Base-by-base conservation (phyloP, 2,888 invertebrate species). In the Gymnosoma rotundatum region DNA sequence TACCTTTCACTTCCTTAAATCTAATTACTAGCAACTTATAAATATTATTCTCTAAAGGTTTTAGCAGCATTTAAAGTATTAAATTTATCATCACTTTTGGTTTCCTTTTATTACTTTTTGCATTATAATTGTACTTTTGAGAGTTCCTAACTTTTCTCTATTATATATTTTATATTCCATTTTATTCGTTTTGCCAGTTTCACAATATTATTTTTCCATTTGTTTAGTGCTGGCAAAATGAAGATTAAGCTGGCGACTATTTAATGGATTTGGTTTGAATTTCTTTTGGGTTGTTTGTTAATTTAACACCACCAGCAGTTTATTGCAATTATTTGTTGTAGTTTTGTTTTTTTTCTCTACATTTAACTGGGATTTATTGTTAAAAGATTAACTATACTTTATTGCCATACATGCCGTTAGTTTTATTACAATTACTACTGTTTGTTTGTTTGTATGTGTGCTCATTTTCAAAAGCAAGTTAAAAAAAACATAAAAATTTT, bases 311-410 rank as follows among this genome's bases (percentile, higher is more conserved):
- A 72, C 6, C 18, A 73, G 32, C 52, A 66, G 32, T 60, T 73
- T 66, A 66, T 42, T 66, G 63, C 50, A 75, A 50, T 50, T 48
- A 42, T 38, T 54, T n/a, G 54, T 56, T 70, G 36, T 16, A 20
- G 12, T 48, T 25, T 2, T 45, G 48, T 25, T 25, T n/a, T 48
- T 5, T 38, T n/a, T n/a, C n/a, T 42, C n/a, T 60, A 2, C 36
- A 56, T 67, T 76, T 83, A 81, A 84, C 83, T 66, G 75, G 78
- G 72, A 85, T 86, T 86, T 87, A 86, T 87, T 76, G 84, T 64
- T 79, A 76, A 69, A 72, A 83, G 80, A 86, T 86, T 86, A 87
- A 86, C 83, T 87, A 69, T 74, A 83, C 78, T 83, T 86, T 85
- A 85, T 86, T 80, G 67, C 76, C 16, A 12, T 52, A 42, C n/a